A percentile compares a stretch with the other conserved stretches of the same genome.
Conservation (phyloP, 2,113 vertebrate species). For the Hemichromis elongatus region DNA sequence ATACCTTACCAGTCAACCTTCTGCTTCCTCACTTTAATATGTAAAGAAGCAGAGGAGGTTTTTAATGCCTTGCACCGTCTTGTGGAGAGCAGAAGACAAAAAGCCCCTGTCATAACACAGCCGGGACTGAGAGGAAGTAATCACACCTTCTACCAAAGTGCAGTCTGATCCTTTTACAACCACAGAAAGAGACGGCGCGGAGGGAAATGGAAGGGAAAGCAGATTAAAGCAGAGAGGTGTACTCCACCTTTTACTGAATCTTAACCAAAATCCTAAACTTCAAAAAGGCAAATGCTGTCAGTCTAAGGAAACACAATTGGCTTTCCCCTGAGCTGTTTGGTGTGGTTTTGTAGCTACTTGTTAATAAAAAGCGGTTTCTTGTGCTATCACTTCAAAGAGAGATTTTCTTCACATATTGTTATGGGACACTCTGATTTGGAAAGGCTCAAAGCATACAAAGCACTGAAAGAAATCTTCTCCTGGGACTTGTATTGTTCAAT, state of each 20-base stretch:
- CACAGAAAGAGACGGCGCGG: constrained; percentile 1
- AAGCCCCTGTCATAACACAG: constrained; percentile 56
- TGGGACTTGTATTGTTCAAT: background rate
- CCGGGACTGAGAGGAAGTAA: constrained; percentile 51
- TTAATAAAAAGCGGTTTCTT: background rate
- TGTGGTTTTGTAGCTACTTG: background rate
- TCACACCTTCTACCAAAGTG: constrained; percentile 59
- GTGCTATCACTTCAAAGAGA: background rate
- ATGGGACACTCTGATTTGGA: background rate
- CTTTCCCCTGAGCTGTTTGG: background rate
- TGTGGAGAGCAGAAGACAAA: constrained; percentile 32
- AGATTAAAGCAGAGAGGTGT: constrained; percentile 35
- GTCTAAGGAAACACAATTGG: background rate
- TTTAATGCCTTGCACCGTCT: constrained; percentile 44
- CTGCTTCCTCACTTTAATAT: constrained; percentile 55
- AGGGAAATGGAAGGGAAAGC: background rate
- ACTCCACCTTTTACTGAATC: background rate
- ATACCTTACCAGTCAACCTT: constrained; percentile 16
- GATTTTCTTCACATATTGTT: background rate
- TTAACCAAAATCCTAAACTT: background rate
- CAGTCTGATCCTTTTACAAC: constrained; percentile 57
- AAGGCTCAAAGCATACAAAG: background rate
- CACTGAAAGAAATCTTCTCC: background rate
- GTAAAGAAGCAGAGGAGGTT: constrained; percentile 36
- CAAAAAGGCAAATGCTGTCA: background rate